Percentiles rank a stretch among this genome's conserved stretches.
Conservation (phyloP, 2,888 invertebrate species). For the Nomada lathburiana region DNA sequence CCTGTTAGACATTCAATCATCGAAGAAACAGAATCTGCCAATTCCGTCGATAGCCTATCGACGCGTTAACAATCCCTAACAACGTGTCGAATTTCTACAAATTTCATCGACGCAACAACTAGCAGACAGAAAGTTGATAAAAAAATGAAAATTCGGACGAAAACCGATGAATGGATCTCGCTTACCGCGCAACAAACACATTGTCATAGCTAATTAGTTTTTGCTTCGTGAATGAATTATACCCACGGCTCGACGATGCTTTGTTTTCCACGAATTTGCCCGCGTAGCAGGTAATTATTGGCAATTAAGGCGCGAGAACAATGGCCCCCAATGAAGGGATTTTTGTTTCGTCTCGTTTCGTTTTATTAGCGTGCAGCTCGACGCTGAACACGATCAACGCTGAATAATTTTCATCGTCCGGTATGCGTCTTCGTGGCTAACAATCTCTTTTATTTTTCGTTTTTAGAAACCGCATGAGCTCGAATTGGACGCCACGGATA, state of each 20-base stretch:
- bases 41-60: neutral
- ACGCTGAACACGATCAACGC: neutral
- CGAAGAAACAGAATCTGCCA: neutral
- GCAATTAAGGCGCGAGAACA: constrained; percentile 2
- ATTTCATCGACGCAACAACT: constrained; percentile 14
- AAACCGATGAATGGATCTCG: constrained; percentile 7
- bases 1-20: neutral
- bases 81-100: neutral
- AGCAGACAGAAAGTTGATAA: constrained; percentile 1
- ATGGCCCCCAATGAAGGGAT: neutral
- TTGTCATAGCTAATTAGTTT: constrained; percentile 25
- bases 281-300: constrained; percentile 15
- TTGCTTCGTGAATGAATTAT: constrained; percentile 7
- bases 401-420: neutral
- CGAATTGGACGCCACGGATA: too few species aligned
- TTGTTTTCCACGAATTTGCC: constrained; percentile 2
- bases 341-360: neutral
- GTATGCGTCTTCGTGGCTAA: too few species aligned
- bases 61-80: neutral
- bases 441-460: neutral
- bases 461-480: too few species aligned
- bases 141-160: neutral
- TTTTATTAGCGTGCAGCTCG: neutral
- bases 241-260: neutral
- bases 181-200: neutral